These are phyloP conservation scores for Heliothis virescens DNA, from an alignment of 1,140 invertebrate genomes.

Conservation along the genomic window DNA sequence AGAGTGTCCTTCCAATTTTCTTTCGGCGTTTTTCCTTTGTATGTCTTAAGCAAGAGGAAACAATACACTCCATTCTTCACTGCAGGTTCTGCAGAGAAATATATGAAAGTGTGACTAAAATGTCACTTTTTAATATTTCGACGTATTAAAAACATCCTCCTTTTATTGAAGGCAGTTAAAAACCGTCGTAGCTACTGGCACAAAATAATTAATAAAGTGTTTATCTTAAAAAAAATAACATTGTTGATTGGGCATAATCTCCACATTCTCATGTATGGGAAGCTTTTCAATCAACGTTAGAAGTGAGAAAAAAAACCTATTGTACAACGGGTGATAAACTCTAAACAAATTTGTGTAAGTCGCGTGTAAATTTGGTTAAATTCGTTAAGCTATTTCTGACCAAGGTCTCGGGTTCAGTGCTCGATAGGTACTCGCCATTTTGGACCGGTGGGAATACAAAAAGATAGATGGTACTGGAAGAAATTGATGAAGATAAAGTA, in stretches of 20 bases:
- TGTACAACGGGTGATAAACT: constrained; percentile 63
- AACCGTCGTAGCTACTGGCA: neutral
- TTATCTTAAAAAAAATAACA: neutral
- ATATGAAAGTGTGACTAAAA: too few species aligned
- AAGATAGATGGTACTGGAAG: constrained; percentile 15
- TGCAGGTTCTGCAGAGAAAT: too few species aligned
- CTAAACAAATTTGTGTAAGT: constrained; percentile 75
- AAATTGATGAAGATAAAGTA: neutral
- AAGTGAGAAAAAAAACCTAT: constrained; percentile 62
- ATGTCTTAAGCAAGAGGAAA: too few species aligned
- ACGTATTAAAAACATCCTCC: too few species aligned
- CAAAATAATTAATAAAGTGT: neutral
- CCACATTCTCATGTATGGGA: constrained; percentile 23
- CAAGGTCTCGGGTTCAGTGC: constrained; percentile 74
- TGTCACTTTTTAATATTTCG: too few species aligned
- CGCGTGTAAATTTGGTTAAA: constrained; percentile 75
- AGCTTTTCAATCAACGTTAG: constrained; percentile 49
- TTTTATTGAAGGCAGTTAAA: too few species aligned
- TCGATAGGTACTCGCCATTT: constrained; percentile 57
- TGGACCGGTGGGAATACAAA: constrained; percentile 50
- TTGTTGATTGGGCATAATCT: neutral
- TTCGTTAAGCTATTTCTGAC: constrained; percentile 76
- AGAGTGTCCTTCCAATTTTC: too few species aligned
- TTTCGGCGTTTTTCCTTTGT: too few species aligned
- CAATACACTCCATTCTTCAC: too few species aligned